These are phyloP conservation scores for Blastomussa wellsi DNA, from an alignment of 92 coral and sea anemone species.

Conservation along the genomic window DNA sequence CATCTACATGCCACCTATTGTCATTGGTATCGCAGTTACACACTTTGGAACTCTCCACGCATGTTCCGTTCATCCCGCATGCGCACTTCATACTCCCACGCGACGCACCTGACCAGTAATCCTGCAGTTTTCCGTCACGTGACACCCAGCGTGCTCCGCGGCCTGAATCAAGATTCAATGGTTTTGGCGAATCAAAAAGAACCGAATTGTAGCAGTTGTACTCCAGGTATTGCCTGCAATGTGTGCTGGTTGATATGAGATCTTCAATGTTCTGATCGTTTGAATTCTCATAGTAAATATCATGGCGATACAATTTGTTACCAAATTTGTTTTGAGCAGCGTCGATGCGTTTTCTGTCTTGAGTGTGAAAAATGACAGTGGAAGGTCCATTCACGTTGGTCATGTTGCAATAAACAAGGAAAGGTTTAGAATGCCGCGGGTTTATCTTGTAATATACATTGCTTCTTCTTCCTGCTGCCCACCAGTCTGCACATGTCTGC, in stretches of 20 bases:
- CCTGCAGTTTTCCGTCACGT: slow-evolving; percentile 71
- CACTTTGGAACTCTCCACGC: slow-evolving; percentile 57
- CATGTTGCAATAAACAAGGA: slow-evolving; percentile 80
- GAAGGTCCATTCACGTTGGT: slow-evolving; percentile 62
- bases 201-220: slow-evolving; percentile 77
- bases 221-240: slow-evolving; percentile 72
- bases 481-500: slow-evolving; percentile 84
- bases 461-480: slow-evolving; percentile 54
- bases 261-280: slow-evolving; percentile 56
- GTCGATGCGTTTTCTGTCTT: slow-evolving; percentile 38
- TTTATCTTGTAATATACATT: slow-evolving; percentile 70
- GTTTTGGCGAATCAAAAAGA: slow-evolving; percentile 72
- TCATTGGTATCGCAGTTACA: slow-evolving; percentile 80
- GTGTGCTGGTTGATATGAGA: slow-evolving; percentile 64
- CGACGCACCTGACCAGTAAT: slow-evolving; percentile 87
- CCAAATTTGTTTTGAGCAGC: slow-evolving; percentile 54
- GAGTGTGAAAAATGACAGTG: slow-evolving; percentile 70
- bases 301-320: slow-evolving; percentile 58
- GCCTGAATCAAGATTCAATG: slow-evolving; percentile 61
- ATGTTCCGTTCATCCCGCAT: slow-evolving; percentile 73
- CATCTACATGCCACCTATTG: slow-evolving; percentile 69
- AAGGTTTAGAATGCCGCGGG: slow-evolving; percentile 67
- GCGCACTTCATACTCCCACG: slow-evolving; percentile 83
- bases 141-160: slow-evolving; percentile 94
- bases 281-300: slow-evolving; percentile 43